Percentiles rank a stretch among this genome's conserved stretches.
phyloP scores from a whole-genome alignment of 2,888 invertebrate species.

The Nephrocerus scutellatus region DNA sequence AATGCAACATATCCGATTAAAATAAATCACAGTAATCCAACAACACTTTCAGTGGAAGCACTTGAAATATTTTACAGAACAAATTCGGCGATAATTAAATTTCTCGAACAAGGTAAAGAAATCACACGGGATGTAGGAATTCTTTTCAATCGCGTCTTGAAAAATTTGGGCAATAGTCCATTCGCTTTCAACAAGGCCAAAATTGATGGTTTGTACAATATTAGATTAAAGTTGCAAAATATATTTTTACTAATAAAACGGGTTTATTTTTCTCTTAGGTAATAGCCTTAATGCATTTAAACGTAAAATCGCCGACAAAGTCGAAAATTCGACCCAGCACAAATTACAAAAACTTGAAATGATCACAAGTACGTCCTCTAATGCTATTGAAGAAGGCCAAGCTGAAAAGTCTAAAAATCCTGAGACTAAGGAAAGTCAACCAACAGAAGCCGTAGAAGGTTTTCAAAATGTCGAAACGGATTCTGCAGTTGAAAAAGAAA shows the following conservation, averaged over 20 bases:
- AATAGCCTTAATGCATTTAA: conserved; percentile 15
- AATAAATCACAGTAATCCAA: conserved; percentile 78
- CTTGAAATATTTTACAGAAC: conserved; percentile 79
- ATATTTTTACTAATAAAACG: no score
- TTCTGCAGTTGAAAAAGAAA: background rate
- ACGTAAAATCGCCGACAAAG: conserved; percentile 9
- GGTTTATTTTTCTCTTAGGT: conserved; percentile 3
- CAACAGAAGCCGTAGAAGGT: background rate
- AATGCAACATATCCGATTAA: conserved; percentile 78
- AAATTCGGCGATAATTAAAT: conserved; percentile 83
- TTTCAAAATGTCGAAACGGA: background rate
- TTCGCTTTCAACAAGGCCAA: conserved; percentile 50
- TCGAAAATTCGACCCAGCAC: conserved; percentile 1
- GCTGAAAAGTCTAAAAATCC: background rate
- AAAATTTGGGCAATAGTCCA: conserved; percentile 48
- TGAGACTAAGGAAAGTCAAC: background rate
- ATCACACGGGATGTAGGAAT: conserved; percentile 55
- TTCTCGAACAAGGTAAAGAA: conserved; percentile 67
- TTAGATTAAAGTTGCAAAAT: no score
- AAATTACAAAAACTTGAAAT: conserved; percentile 11
- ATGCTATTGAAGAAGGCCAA: background rate
- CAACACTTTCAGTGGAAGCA: conserved; percentile 78
- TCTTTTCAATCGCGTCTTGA: conserved; percentile 50
- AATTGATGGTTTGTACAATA: conserved; percentile 38
- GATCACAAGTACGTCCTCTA: no score